phyloP scores from a whole-genome alignment of 2,113 vertebrate genomes.

The Gnathonemus longibarbis region DNA sequence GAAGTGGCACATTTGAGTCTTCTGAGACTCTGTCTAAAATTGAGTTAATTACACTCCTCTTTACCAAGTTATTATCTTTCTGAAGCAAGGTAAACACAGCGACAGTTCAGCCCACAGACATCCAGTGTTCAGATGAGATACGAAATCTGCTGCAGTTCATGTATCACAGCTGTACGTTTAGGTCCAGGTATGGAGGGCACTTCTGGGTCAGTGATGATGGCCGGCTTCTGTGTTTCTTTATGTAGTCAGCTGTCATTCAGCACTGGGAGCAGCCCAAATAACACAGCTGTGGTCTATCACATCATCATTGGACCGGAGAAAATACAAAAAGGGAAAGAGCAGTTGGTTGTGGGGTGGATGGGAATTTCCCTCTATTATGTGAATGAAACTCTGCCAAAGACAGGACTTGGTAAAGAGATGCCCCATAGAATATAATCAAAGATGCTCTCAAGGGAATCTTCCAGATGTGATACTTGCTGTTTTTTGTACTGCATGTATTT shows the following conservation, averaged over 20 bases:
- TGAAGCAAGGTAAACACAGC: background rate
- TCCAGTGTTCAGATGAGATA: background rate
- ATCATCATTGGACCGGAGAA: background rate
- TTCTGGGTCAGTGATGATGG: background rate
- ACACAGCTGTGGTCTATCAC: background rate
- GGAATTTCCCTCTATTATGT: background rate
- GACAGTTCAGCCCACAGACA: background rate
- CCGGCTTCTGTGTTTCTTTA: background rate
- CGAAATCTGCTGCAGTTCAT: background rate
- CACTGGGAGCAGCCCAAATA: background rate
- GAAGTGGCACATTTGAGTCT: background rate
- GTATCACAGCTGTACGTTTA: background rate
- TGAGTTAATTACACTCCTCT: constrained; percentile 9
- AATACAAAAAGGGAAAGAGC: background rate
- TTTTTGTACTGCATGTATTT: background rate
- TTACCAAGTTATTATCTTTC: background rate
- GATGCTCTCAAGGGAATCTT: background rate
- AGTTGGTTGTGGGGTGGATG: background rate
- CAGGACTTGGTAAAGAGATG: background rate
- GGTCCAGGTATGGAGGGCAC: background rate
- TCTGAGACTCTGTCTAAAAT: background rate
- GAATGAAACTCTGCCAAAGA: background rate
- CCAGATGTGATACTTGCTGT: background rate
- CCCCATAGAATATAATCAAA: background rate
- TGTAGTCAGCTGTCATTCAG: background rate